Base-by-base conservation (phyloP, 2,113 vertebrate species). In the Corythornis vintsioides region DNA sequence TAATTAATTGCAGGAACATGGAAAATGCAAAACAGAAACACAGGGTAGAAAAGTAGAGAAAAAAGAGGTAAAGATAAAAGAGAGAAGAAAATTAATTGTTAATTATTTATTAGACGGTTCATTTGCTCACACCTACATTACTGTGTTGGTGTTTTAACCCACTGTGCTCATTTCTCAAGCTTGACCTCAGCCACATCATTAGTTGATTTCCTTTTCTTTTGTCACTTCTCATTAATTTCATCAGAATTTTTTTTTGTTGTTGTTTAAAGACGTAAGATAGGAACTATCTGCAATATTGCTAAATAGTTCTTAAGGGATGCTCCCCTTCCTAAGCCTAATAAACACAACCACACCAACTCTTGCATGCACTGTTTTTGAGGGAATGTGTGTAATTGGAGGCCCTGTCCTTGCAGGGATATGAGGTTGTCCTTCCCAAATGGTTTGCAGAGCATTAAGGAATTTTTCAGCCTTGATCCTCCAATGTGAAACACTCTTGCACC, bases 91-190 rank as follows among this genome's bases (percentile, higher is more conserved):
- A 97, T 93, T 69, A 97, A 95, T 97, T 95, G 95, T 97, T 96
- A 97, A 97, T 97, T 96, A 97, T 97, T 97, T 97, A 97, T 94
- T 95, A 96, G 96, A 95, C 13, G 86, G 95, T 94, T 97, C 95
- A 96, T 96, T 97, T 96, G 83, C 95, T 97, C 93, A 95, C 97
- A 96, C 95, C 95, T 96, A 92, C 89, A 95, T 90, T 83, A 73
- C 91, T 86, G 88, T 71, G 91, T 21, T 92, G 87, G 72, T 94
- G 88, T 92, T 95, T 96, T 95, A 97, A 96, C 89, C 95, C 97
- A 76, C 81, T 76, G 71, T 93, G 93, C 94, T 92, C 9, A 0
- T 78, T 92, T 66, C 86, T 96, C 78, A 45, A 67, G 91, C 74
- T 84, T 97, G 96, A 97, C 96, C 92, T 86, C 85, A 89, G 91